These are phyloP conservation scores for Lypha dubia DNA, from an alignment of 2,888 invertebrate genomes.

Conservation along the genomic window DNA sequence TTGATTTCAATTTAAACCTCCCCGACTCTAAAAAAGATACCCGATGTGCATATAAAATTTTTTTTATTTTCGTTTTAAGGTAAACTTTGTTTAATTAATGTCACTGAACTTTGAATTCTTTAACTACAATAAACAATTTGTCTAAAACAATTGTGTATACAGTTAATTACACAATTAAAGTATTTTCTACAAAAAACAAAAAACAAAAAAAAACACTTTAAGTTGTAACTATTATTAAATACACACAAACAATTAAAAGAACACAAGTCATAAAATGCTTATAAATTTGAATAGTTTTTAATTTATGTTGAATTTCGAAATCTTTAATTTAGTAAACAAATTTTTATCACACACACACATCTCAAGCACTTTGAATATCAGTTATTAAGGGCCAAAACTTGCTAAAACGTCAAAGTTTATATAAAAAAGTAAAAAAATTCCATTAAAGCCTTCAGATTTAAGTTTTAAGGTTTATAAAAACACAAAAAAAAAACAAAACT, in stretches of 20 bases:
- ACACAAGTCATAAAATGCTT: neutral
- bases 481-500: no score
- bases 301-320: neutral
- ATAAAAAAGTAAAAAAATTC: no score
- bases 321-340: neutral
- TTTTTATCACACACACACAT: no score
- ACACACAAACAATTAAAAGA: neutral
- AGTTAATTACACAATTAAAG: neutral
- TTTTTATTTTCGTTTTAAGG: neutral
- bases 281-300: neutral
- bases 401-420: no score
- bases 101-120: neutral
- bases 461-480: no score
- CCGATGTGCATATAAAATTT: neutral
- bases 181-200: neutral
- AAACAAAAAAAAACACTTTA: no score
- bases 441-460: no score
- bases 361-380: no score
- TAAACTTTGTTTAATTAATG: neutral
- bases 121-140: neutral
- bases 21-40: neutral
- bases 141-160: neutral
- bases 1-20: neutral
- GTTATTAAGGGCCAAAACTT: no score
- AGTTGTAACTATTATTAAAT: neutral